Percentiles rank a stretch among this genome's conserved stretches.
Evolutionary conservation across 2,888 invertebrate genomes (phyloP).

Genomic region (Ecliptopera silaceata): DNA sequence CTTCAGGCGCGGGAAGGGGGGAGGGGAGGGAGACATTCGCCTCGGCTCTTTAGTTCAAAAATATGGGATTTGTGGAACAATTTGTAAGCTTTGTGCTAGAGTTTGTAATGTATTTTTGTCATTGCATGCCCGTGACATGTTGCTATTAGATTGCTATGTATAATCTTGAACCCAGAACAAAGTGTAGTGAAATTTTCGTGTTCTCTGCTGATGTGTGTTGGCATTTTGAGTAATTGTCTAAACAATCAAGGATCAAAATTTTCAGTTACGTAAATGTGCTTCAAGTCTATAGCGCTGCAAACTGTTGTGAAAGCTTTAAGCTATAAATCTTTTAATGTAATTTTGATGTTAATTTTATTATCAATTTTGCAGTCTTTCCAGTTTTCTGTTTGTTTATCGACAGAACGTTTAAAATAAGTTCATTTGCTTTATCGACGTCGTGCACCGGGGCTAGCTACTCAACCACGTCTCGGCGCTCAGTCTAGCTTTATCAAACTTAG

Average conservation of each 20-base stretch:
- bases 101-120: constrained; percentile 16
- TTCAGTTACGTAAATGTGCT: too few species aligned
- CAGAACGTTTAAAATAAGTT: too few species aligned
- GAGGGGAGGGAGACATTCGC: constrained; percentile 36
- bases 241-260: too few species aligned
- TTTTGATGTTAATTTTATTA: too few species aligned
- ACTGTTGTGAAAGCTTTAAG: too few species aligned
- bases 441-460: background rate
- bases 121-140: background rate
- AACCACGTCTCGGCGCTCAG: constrained; percentile 21
- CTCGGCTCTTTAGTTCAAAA: constrained; percentile 28
- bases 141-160: background rate
- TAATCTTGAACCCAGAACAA: background rate
- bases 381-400: too few species aligned
- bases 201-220: too few species aligned
- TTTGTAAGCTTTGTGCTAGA: constrained; percentile 28
- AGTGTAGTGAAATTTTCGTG: too few species aligned
- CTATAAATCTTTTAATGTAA: too few species aligned
- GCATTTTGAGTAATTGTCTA: too few species aligned
- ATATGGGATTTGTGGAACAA: constrained; percentile 30
- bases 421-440: background rate
- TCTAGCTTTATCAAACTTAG: constrained; percentile 30
- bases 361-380: too few species aligned
- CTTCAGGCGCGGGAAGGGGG: constrained; percentile 22
- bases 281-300: too few species aligned